Base-by-base conservation (phyloP, 2,113 vertebrate species). In the Anhinga rufa region DNA sequence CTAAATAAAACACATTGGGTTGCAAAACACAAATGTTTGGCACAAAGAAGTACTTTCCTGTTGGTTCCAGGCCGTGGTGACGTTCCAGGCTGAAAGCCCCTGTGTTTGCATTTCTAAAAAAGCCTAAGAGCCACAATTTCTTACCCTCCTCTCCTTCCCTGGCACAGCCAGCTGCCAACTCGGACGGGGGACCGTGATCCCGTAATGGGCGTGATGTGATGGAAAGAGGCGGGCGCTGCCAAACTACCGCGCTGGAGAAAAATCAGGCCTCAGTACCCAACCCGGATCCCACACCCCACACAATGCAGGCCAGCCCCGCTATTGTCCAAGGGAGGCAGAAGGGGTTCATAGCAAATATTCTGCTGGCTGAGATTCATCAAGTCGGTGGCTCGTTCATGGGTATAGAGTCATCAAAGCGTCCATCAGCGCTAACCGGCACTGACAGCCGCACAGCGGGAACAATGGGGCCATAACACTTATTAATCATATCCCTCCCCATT, bases 401-500 rank as follows among this genome's bases (percentile, higher is more conserved):
- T 77, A 66, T 17, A 34, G 86, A 80, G 82, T 91, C 88, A 88
- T 88, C 94, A 74, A 86, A 92, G 92, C 57, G 20, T 14, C 86
- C 79, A 7, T 80, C 78, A 44, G 74, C n/a, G 19, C 81, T 91
- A 82, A 92, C 7, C 20, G 19, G 82, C 80, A 44, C 76, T 49
- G 94, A 81, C 83, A 79, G 82, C 83, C 46, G 12, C 85, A 7
- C 83, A 86, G 85, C 62, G 2, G 91, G 91, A 66, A 60, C 76
- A 68, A 40, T n/a, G 85, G 69, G 92, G 69, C 86, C 86, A n/a
- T 75, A 77, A 74, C 93, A 74, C 88, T 96, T 91, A 93, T 94
- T 88, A 93, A 94, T 90, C 88, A 82, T 66, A 84, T 92, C 93
- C 90, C 92, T 84, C 86, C 92, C 62, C 86, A 44, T 40, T 58